Conservation (phyloP, 2,888 invertebrate species). For the Crematogaster levior region DNA sequence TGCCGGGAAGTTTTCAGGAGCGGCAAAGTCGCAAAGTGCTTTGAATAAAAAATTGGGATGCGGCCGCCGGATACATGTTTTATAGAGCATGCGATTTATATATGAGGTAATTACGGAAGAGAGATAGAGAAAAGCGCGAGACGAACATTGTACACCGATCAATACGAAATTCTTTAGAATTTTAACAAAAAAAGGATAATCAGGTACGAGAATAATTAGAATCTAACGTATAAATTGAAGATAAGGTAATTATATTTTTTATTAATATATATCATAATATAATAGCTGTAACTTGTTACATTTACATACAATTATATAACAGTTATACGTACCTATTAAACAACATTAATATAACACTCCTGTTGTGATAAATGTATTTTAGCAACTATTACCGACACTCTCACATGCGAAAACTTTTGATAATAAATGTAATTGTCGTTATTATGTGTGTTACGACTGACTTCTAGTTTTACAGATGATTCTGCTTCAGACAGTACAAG, state of each 20-base stretch:
- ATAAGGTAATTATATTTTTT: background rate
- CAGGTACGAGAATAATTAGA: background rate
- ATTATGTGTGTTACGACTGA: background rate
- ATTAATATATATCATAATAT: background rate
- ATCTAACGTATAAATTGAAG: background rate
- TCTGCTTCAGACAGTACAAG: background rate
- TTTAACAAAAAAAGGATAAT: background rate
- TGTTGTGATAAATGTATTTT: background rate
- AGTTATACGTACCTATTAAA: background rate
- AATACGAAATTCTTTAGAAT: slow-evolving; percentile 10
- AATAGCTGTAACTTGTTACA: background rate
- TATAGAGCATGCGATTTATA: slow-evolving; percentile 39
- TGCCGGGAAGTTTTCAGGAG: slow-evolving; percentile 49
- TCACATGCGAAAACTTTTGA: background rate
- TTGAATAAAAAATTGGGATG: slow-evolving; percentile 56
- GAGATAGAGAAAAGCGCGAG: slow-evolving; percentile 7
- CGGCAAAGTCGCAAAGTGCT: slow-evolving; percentile 47
- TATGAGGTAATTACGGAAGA: slow-evolving; percentile 35
- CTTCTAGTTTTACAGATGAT: background rate
- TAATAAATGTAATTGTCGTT: background rate
- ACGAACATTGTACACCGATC: background rate
- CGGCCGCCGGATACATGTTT: slow-evolving; percentile 41
- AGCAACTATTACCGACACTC: background rate
- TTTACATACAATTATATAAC: background rate
- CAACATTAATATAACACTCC: background rate